A percentile compares a stretch with the other conserved stretches of the same genome.
These are phyloP conservation scores for Dipodomys ordii DNA, from an alignment of 2,113 vertebrate genomes.

Conservation along the genomic window DNA sequence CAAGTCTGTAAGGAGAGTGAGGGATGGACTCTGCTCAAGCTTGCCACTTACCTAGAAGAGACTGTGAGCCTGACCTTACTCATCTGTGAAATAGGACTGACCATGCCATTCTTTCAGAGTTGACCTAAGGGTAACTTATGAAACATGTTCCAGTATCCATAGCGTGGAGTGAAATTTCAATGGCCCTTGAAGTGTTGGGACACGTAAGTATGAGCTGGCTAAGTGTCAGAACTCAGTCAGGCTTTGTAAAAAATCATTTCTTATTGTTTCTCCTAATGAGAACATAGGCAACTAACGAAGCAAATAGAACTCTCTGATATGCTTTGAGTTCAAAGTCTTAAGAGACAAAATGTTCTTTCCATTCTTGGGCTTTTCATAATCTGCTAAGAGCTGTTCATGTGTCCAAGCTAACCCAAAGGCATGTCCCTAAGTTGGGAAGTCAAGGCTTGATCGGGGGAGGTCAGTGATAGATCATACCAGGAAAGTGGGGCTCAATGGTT, in stretches of 20 bases:
- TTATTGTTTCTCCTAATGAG: neutral
- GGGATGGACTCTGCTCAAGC: neutral
- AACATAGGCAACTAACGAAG: neutral
- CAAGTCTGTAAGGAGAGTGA: neutral
- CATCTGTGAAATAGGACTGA: neutral
- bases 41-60: neutral
- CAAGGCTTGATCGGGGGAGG: neutral
- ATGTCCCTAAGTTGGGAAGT: neutral
- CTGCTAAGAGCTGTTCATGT: neutral
- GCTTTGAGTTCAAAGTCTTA: neutral
- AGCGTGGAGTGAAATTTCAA: neutral
- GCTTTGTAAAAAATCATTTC: neutral
- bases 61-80: neutral
- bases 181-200: neutral
- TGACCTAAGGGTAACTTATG: neutral
- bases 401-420: neutral
- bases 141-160: neutral
- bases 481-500: neutral
- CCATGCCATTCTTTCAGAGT: neutral
- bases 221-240: neutral
- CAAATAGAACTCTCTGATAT: neutral
- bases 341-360: neutral
- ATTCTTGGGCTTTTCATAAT: neutral
- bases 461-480: neutral
- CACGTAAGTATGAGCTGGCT: neutral